Evolutionary conservation across 2,797 vertebrate genomes (phyloP), one percentile per base, ranked within the genome.

Genomic region (Netta rufina): DNA sequence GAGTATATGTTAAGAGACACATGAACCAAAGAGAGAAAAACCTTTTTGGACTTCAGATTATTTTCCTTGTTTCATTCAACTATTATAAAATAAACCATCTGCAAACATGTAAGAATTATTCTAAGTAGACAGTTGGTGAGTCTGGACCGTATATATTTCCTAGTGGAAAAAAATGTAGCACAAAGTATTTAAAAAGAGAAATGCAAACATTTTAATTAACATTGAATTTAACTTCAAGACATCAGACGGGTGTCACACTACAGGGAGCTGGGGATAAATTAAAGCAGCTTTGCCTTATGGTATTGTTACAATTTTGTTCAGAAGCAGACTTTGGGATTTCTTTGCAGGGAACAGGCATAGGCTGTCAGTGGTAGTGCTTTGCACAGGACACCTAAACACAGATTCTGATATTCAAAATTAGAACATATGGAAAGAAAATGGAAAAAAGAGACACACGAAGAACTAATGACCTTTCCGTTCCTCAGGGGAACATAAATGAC

Each of bases 201-300:
- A 96, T 78, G 49, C 81, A 94, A 96, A 91, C 43, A 84, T 73
- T 93, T 91, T 93, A 92, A 96, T 69, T 95, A 76, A 93, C 87
- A 92, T 1, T 53, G 67, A 94, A 91, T 95, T 94, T 87, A 94
- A 90, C 69, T 91, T 92, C 62, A 71, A 84, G 88, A 93, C 54
- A 85, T 21, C 38, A 84, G 75, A 24, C 47, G 36, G 56, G 57
- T 93, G 82, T 95, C 72, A 80, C 62, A 80, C 62, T 45, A 38
- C 17, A 60, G 73, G 9, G 30, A 85, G 51, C 43, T 77, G 25
- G 15, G 49, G 93, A 94, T 71, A 92, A 87, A 91, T 81, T 69
- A 90, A 92, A 93, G 30, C 13, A 72, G 36, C 33, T 77, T 69
- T 66, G 17, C 45, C 38, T 33, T 75, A 33, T 14, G 33, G 38